Evolutionary conservation across 35 echinoderm and acorn worm species (phyloP), one percentile per base, ranked within the genome.

Genomic region (Stichopus chloronotus): DNA sequence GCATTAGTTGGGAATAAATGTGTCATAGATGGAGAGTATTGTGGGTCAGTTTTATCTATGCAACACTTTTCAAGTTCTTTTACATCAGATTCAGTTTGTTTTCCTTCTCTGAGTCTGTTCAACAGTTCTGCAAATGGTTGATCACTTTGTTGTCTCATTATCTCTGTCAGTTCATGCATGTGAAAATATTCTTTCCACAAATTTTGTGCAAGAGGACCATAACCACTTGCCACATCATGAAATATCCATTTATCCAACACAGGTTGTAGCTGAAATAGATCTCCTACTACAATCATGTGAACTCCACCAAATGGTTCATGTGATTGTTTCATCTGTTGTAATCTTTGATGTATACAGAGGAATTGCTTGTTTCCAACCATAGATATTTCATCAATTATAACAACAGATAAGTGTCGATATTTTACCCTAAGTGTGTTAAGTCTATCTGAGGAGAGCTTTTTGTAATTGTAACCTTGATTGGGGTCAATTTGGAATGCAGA

Each of bases 141-240:
- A 53, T 90, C 87, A 90, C 52, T 98, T 56, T 93, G 24, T 91
- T 97, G 96, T 65, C 96, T 92, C 94, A 97, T 97, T 4, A 97
- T 93, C 76, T 97, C 30, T 56, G 25, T 88, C 11, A 97, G 63
- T 21, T 94, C 83, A 20, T 87, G 80, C 87, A 82, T 81, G 21
- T 88, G 65, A 58, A 97, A 97, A 78, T 90, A 58, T 43, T 93
- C 69, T 58, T 78, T 94, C 93, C 93, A 94, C 9, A 94, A 56
- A 59, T 56, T 54, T 21, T 25, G 23, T 25, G 72, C 54, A 5
- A 94, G 74, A 52, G 57, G 78, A 10, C 78, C 55, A 20, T 94
- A 81, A 58, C 69, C 52, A 72, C 14, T 54, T 92, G 21, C 24
- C 4, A 83, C 6, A 17, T 83, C 24, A 56, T 55, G 11, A 43